phyloP scores from a whole-genome alignment of 2,888 invertebrate species.

The Tryphoninae sp. region DNA sequence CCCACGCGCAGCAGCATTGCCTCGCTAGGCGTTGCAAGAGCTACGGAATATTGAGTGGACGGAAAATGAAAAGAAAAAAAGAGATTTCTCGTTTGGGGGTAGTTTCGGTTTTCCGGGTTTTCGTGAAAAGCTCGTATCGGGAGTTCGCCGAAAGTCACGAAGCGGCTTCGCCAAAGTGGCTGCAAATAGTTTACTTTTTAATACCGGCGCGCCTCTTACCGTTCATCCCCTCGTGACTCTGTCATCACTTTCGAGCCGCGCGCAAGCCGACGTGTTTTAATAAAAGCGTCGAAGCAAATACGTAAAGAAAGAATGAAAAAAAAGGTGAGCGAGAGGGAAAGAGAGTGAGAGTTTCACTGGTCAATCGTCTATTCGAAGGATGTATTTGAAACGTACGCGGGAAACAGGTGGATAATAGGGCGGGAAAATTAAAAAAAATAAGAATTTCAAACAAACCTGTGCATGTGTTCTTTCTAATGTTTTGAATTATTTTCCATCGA shows the following conservation, averaged over 20 bases:
- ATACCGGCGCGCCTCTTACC: constrained; percentile 66
- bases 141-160: constrained; percentile 40
- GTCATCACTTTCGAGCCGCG: constrained; percentile 37
- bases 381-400: constrained; percentile 6
- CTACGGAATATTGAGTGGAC: constrained; percentile 50
- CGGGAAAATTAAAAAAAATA: constrained; percentile 4
- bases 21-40: constrained; percentile 33
- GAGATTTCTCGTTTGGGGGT: constrained; percentile 32
- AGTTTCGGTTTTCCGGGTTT: constrained; percentile 48
- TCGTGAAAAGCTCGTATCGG: constrained; percentile 28
- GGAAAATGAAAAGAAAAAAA: constrained; percentile 55
- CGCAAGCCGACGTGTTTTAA: constrained; percentile 73
- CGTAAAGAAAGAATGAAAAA: constrained; percentile 57
- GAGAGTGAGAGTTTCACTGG: constrained; percentile 16
- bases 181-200: constrained; percentile 77
- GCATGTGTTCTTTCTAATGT: constrained; percentile 27
- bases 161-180: constrained; percentile 46
- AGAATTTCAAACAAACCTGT: neutral
- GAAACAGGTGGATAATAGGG: constrained; percentile 6
- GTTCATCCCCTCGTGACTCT: constrained; percentile 13
- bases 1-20: constrained; percentile 18
- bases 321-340: constrained; percentile 14
- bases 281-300: constrained; percentile 75
- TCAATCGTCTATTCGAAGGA: constrained; percentile 46
- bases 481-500: constrained; percentile 44